Evolutionary conservation across 2,113 vertebrate genomes (phyloP).

Genomic region (Leuciscus idus): DNA sequence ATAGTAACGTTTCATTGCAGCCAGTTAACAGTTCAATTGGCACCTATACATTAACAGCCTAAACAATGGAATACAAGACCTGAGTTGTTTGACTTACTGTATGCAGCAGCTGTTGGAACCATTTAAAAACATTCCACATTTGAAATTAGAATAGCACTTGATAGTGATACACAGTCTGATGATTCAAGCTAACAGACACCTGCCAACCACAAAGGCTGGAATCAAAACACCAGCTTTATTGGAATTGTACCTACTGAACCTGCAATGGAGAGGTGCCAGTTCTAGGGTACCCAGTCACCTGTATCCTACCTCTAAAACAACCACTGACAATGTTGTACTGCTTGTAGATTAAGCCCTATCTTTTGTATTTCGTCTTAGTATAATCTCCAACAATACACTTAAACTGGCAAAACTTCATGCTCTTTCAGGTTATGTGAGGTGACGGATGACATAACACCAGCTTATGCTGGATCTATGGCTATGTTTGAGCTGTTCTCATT

Average conservation of each 20-base stretch:
- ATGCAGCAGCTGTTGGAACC: background rate
- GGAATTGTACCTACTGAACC: background rate
- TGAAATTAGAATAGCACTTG: background rate
- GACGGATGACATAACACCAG: conserved; percentile 13
- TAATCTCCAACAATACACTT: background rate
- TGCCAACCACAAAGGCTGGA: background rate
- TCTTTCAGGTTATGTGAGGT: background rate
- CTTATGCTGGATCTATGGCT: conserved; percentile 20
- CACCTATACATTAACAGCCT: background rate
- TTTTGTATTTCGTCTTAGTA: background rate
- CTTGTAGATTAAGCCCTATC: conserved; percentile 1
- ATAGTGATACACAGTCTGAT: conserved; percentile 8
- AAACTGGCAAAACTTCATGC: background rate
- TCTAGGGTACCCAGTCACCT: background rate
- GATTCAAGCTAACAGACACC: background rate
- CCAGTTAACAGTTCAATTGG: conserved; percentile 4
- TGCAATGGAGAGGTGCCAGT: background rate
- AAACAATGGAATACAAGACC: conserved; percentile 26
- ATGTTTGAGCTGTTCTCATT: background rate
- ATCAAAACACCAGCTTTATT: background rate
- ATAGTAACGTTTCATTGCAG: conserved; percentile 18
- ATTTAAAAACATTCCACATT: background rate
- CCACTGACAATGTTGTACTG: background rate
- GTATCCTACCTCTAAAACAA: background rate
- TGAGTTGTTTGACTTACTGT: background rate